These are phyloP conservation scores for Tragulus kanchil DNA, from an alignment of 2,113 vertebrate species.

Conservation along the genomic window DNA sequence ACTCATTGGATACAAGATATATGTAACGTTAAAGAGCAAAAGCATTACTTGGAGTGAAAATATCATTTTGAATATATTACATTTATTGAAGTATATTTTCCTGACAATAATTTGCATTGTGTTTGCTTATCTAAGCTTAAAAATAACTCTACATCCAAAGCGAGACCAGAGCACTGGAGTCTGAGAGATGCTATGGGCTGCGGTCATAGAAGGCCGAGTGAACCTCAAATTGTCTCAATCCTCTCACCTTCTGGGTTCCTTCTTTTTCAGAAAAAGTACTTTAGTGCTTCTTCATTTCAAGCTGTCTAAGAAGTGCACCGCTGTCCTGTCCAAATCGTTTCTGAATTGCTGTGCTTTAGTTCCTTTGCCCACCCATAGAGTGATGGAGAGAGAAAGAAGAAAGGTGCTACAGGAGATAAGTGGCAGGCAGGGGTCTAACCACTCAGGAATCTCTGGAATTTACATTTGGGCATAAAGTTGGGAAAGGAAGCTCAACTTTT, in stretches of 20 bases:
- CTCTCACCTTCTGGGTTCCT: neutral
- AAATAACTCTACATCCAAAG: neutral
- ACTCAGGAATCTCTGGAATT: too few relatives aligned
- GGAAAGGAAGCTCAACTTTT: too few relatives aligned
- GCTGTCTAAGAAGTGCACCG: neutral
- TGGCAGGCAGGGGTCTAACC: too few relatives aligned
- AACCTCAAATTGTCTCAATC: neutral
- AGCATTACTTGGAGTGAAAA: constrained; percentile 4
- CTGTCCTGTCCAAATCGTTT: neutral
- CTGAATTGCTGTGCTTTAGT: neutral
- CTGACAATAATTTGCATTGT: neutral
- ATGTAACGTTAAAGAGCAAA: constrained; percentile 21
- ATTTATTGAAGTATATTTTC: constrained; percentile 16
- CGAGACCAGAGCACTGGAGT: neutral
- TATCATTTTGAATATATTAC: constrained; percentile 22
- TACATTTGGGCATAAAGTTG: too few relatives aligned
- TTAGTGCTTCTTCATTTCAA: neutral
- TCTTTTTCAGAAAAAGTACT: neutral
- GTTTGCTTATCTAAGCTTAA: constrained; percentile 41
- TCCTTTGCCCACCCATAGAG: neutral
- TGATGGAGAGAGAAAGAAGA: too few relatives aligned
- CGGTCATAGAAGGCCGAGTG: neutral
- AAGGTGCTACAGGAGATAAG: too few relatives aligned
- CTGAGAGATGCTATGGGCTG: neutral
- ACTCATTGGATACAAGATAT: constrained; percentile 22